Conservation (phyloP, 2,797 vertebrate species). For the Micromesistius poutassou region DNA sequence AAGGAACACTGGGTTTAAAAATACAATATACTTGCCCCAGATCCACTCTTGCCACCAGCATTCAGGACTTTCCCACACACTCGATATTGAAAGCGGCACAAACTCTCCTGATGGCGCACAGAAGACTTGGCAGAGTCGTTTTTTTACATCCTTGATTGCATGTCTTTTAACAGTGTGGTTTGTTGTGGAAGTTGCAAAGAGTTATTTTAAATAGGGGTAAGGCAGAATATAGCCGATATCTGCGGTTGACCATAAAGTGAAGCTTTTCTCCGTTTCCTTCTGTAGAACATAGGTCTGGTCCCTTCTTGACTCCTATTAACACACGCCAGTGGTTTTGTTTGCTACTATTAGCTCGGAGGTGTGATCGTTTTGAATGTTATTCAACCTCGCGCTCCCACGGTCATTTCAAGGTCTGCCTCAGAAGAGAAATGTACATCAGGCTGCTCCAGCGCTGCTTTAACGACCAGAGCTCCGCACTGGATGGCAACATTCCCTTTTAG, state of each 20-base stretch:
- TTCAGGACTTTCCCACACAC: constrained; percentile 6
- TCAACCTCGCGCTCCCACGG: not conserved
- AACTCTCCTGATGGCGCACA: not conserved
- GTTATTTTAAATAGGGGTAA: not conserved
- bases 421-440: not conserved
- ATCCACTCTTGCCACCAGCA: not conserved
- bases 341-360: not conserved
- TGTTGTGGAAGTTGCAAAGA: constrained; percentile 4
- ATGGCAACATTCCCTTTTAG: not conserved
- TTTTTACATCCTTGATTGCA: constrained; percentile 4
- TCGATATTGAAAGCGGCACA: not conserved
- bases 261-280: not conserved
- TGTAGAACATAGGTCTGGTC: not conserved
- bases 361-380: not conserved
- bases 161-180: constrained; percentile 5
- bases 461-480: not conserved
- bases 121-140: not conserved
- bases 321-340: not conserved
- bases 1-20: not conserved
- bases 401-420: not conserved
- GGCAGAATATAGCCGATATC: not conserved
- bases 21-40: not conserved
- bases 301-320: not conserved
- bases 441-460: not conserved
- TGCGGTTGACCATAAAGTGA: not conserved